A percentile compares a stretch with the other conserved stretches of the same genome.
phyloP scores from a whole-genome alignment of 2,888 invertebrate genomes.

The Agrotis puta region DNA sequence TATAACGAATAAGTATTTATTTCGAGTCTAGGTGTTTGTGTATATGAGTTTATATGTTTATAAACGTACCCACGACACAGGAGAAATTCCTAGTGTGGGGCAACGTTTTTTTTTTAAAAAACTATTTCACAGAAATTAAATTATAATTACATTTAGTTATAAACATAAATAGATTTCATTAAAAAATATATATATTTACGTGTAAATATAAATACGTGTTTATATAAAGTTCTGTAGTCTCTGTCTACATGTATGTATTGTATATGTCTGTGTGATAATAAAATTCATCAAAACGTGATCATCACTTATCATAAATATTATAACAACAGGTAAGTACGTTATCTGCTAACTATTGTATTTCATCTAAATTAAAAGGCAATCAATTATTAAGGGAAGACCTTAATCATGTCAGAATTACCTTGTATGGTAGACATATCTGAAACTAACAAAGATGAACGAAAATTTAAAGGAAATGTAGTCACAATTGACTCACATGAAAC shows the following conservation, averaged over 20 bases:
- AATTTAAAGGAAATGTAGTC: neutral
- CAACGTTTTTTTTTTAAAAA: too few species aligned
- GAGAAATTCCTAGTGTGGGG: too few species aligned
- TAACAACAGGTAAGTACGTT: neutral
- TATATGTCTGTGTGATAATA: neutral
- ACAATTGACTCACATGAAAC: neutral
- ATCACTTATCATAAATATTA: conserved; percentile 9
- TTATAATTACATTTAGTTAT: too few species aligned
- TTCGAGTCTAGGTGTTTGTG: too few species aligned
- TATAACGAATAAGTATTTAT: too few species aligned
- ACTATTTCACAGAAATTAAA: too few species aligned
- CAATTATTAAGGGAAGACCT: neutral
- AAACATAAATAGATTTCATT: too few species aligned
- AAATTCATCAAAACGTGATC: neutral
- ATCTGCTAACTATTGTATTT: neutral
- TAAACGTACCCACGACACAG: too few species aligned
- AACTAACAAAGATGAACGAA: neutral
- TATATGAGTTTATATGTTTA: too few species aligned
- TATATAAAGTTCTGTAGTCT: neutral
- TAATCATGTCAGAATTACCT: conserved; percentile 21
- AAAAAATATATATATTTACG: too few species aligned
- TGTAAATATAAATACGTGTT: too few species aligned
- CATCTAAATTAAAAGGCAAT: neutral
- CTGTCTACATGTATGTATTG: neutral
- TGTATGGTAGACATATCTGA: conserved; percentile 8